Conservation (phyloP, 2,797 vertebrate species). For the Loris lydekkerianus region DNA sequence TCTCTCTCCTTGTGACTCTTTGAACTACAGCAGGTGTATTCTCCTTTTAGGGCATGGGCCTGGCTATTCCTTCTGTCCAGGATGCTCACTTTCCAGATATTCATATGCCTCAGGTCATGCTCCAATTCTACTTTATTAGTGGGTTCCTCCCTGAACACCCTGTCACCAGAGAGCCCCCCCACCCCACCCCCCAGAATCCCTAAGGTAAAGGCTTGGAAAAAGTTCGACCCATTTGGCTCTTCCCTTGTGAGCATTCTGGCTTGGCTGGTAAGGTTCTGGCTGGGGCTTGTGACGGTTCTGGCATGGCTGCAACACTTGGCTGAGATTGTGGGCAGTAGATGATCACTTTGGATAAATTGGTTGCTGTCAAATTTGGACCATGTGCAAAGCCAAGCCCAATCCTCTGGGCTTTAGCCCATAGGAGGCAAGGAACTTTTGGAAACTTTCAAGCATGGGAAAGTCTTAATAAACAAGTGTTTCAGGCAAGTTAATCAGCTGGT, state of each 20-base stretch:
- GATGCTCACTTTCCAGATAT: conserved; percentile 1
- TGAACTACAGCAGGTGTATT: not conserved
- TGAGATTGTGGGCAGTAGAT: not conserved
- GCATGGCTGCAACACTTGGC: not conserved
- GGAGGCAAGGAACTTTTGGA: not conserved
- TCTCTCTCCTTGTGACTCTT: not conserved
- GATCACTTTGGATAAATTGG: not conserved
- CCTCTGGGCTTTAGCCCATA: not conserved
- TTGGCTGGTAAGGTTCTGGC: not conserved
- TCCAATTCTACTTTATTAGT: not conserved
- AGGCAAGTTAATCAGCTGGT: not conserved
- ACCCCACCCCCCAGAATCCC: not conserved
- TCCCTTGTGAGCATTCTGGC: not conserved
- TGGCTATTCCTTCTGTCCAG: not conserved
- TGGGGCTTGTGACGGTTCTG: not conserved
- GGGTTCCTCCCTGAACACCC: not conserved
- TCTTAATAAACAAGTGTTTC: not conserved
- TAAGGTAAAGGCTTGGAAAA: not conserved
- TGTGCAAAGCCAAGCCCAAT: not conserved
- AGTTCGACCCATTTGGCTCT: not conserved
- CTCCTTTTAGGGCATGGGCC: not conserved
- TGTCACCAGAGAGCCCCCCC: not conserved
- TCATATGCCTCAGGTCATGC: not conserved
- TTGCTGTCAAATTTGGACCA: not conserved
- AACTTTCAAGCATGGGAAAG: not conserved